These are phyloP conservation scores for Leucophora obtusa DNA, from an alignment of 2,888 invertebrate genomes.

Conservation along the genomic window DNA sequence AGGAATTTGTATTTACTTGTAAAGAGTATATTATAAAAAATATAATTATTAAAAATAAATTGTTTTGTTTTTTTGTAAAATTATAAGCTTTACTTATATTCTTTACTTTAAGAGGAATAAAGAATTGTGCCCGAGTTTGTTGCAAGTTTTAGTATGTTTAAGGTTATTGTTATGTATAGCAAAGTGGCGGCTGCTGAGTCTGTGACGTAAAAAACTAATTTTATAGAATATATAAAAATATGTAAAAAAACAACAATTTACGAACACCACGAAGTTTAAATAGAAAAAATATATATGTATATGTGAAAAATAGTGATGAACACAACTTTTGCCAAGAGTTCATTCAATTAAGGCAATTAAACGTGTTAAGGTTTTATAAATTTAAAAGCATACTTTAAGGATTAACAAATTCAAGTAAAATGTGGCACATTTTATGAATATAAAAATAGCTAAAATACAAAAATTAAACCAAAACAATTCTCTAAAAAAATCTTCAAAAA, in stretches of 20 bases:
- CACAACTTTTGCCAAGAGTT: constrained; percentile 25
- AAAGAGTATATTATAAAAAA: constrained; percentile 1
- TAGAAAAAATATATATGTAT: background rate
- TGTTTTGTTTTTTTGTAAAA: constrained; percentile 9
- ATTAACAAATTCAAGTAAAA: constrained; percentile 2
- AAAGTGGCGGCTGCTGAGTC: constrained; percentile 64
- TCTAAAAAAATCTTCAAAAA: too few species aligned
- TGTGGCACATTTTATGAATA: constrained; percentile 12
- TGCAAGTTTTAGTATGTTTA: constrained; percentile 58
- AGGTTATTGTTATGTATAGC: constrained; percentile 65
- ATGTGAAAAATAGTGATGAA: constrained; percentile 13
- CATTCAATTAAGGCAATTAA: constrained; percentile 33
- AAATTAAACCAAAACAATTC: constrained; percentile 3
- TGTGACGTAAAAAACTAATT: constrained; percentile 58
- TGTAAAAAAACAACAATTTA: constrained; percentile 22
- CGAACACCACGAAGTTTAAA: constrained; percentile 30
- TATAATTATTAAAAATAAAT: constrained; percentile 4
- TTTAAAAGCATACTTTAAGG: constrained; percentile 29
- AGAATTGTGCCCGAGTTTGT: constrained; percentile 29
- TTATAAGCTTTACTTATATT: constrained; percentile 49
- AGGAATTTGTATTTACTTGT: constrained; percentile 15
- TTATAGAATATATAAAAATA: constrained; percentile 30
- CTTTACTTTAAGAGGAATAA: constrained; percentile 38
- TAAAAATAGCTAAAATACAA: background rate
- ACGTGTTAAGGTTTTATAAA: background rate